phyloP scores from a whole-genome alignment of 2,113 vertebrate genomes.

The Geothlypis trichas region DNA sequence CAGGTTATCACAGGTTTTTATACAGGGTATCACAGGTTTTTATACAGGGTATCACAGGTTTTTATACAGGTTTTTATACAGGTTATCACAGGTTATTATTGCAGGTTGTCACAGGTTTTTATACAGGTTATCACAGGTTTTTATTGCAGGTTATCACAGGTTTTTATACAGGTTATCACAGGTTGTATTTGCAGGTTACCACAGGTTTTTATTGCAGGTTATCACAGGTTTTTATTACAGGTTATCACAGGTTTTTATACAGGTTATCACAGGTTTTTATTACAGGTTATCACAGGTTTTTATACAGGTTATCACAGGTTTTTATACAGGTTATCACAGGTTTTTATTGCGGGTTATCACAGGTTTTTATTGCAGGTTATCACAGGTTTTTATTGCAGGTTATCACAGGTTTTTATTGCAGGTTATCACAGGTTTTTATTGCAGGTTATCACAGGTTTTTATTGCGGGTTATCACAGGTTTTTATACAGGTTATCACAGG shows the following conservation, averaged over 20 bases:
- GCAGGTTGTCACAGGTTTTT: neutral
- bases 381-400: neutral
- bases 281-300: neutral
- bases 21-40: neutral
- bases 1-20: neutral
- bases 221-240: neutral
- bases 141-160: neutral
- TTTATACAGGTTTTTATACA: no score
- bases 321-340: neutral
- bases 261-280: neutral
- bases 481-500: neutral
- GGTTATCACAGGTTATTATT: neutral
- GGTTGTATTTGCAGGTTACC: no score
- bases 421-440: neutral
- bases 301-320: neutral
- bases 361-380: neutral
- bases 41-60: neutral
- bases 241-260: neutral
- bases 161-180: neutral
- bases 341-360: no score
- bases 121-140: neutral
- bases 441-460: neutral
- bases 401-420: neutral
- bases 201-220: neutral
- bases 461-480: neutral